A percentile compares a stretch with the other conserved stretches of the same genome.
Evolutionary conservation across 2,113 vertebrate species (phyloP).

Genomic region (Stigmatopora argus): DNA sequence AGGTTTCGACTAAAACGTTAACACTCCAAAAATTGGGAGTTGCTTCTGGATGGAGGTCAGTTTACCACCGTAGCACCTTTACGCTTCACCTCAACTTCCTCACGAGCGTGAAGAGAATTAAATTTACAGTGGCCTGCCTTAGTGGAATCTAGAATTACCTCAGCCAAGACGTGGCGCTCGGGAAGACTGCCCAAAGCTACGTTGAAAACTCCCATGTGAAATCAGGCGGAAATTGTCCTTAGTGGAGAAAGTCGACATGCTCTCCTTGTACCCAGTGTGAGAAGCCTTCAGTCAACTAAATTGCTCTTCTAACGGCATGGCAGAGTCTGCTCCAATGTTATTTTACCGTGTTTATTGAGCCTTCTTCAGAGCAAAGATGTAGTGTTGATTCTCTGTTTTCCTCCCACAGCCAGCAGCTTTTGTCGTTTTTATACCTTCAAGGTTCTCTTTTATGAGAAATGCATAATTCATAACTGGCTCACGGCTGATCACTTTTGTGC

Average conservation of each 20-base stretch:
- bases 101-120: background rate
- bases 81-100: background rate
- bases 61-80: background rate
- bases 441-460: slow-evolving; percentile 62
- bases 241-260: slow-evolving; percentile 38
- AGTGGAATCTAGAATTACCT: background rate
- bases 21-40: background rate
- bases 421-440: slow-evolving; percentile 55
- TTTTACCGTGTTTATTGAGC: slow-evolving; percentile 55
- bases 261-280: slow-evolving; percentile 24
- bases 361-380: slow-evolving; percentile 47
- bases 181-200: slow-evolving; percentile 22
- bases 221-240: slow-evolving; percentile 37
- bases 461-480: slow-evolving; percentile 63
- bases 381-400: slow-evolving; percentile 50
- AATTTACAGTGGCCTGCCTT: slow-evolving; percentile 5
- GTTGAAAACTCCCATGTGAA: slow-evolving; percentile 26
- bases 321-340: slow-evolving; percentile 42
- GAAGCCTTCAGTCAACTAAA: slow-evolving; percentile 44
- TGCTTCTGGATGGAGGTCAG: background rate
- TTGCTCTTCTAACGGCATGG: slow-evolving; percentile 43
- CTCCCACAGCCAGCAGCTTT: slow-evolving; percentile 51
- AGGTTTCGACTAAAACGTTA: background rate
- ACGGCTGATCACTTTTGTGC: slow-evolving; percentile 65
- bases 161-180: slow-evolving; percentile 27